These are phyloP conservation scores for Lipophrys pholis DNA, from an alignment of 2,113 vertebrate genomes.

Conservation along the genomic window DNA sequence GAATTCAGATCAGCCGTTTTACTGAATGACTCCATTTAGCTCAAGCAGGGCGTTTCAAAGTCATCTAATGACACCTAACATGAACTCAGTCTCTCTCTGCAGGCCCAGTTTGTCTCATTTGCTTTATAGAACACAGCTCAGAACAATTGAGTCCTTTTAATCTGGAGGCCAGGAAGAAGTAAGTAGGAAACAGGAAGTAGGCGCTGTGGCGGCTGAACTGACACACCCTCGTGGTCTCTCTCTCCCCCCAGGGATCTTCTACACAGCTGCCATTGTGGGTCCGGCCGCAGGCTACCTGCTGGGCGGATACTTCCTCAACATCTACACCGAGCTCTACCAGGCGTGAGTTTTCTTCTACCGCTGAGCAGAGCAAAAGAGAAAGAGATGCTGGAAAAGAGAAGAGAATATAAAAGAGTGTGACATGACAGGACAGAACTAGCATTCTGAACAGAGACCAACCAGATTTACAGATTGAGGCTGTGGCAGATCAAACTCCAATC, in stretches of 20 bases:
- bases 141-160: conserved; percentile 60
- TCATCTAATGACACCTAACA: neutral
- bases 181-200: conserved; percentile 55
- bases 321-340: conserved; percentile 88
- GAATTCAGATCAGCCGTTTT: neutral
- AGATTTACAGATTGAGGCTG: too few relatives aligned
- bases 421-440: neutral
- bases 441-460: too few relatives aligned
- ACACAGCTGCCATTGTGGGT: conserved; percentile 95
- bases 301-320: conserved; percentile 93
- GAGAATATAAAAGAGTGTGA: neutral
- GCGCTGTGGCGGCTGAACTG: conserved; percentile 12
- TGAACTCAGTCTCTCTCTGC: neutral
- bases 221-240: conserved; percentile 45
- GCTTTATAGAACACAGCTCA: conserved; percentile 6
- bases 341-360: conserved; percentile 84
- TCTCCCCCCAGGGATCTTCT: conserved; percentile 88
- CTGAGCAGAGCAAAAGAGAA: neutral
- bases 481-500: too few relatives aligned
- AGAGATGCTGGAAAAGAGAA: neutral
- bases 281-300: conserved; percentile 95
- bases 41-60: conserved; percentile 4
- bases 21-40: conserved; percentile 9
- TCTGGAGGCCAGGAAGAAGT: conserved; percentile 35
- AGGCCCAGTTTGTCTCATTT: neutral